phyloP scores from a whole-genome alignment of 2,113 vertebrate species.

The Calypte anna region DNA sequence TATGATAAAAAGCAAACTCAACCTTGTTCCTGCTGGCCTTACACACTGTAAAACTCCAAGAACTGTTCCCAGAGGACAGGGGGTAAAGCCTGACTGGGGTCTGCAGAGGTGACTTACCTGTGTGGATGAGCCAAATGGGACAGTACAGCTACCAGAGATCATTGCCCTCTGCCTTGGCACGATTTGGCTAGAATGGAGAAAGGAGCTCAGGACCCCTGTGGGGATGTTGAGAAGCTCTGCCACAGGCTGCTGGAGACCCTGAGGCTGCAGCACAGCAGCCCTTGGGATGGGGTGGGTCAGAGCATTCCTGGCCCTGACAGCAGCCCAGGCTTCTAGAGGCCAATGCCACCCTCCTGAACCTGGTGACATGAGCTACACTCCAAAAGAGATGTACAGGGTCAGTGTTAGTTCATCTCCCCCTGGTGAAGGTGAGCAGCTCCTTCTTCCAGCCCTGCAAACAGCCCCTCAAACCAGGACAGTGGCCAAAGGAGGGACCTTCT shows the following conservation, averaged over 20 bases:
- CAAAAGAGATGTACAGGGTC: rapidly evolving
- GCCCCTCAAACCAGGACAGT: no score
- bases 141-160: not conserved
- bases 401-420: not conserved
- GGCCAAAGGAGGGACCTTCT: not conserved
- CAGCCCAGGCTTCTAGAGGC: rapidly evolving
- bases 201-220: not conserved
- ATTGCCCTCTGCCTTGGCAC: not conserved
- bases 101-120: not conserved
- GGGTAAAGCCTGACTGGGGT: not conserved
- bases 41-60: not conserved
- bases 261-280: not conserved
- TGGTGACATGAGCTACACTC: not conserved
- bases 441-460: no score
- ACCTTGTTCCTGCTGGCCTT: not conserved
- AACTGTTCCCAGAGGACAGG: not conserved
- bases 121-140: not conserved
- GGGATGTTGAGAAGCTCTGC: not conserved
- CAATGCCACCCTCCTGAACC: rapidly evolving
- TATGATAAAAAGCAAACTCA: not conserved
- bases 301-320: rapidly evolving
- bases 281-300: rapidly evolving
- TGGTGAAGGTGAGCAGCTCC: not conserved
- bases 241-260: not conserved
- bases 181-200: rapidly evolving